Conservation (phyloP, 2,888 invertebrate genomes). For the Ametastegia equiseti region DNA sequence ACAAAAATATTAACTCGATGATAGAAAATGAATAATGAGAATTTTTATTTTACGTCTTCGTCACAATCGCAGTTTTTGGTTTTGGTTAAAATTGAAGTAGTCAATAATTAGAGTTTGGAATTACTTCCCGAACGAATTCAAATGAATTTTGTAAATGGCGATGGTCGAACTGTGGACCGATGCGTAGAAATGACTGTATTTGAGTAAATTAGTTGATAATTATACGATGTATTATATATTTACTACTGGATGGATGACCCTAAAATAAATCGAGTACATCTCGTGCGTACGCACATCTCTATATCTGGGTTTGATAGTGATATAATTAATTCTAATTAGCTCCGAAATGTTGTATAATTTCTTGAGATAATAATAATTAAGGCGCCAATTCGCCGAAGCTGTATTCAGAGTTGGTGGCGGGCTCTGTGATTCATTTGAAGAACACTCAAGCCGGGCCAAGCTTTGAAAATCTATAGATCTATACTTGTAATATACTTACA, state of each 20-base stretch:
- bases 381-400: background rate
- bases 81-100: no score
- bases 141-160: background rate
- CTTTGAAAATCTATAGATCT: no score
- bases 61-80: no score
- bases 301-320: background rate
- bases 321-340: constrained; percentile 10
- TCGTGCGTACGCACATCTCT: background rate
- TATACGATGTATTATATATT: background rate
- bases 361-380: background rate
- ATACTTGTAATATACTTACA: no score
- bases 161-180: background rate
- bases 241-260: background rate
- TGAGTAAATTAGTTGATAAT: background rate
- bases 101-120: no score
- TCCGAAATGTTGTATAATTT: background rate
- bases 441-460: background rate
- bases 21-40: no score
- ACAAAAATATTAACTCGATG: no score
- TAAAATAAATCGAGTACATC: background rate
- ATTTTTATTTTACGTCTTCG: no score
- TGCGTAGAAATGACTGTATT: background rate
- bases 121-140: no score
- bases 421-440: background rate
- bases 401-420: background rate